Conservation (phyloP, 2,113 vertebrate genomes). For the Crotophaga sulcirostris region DNA sequence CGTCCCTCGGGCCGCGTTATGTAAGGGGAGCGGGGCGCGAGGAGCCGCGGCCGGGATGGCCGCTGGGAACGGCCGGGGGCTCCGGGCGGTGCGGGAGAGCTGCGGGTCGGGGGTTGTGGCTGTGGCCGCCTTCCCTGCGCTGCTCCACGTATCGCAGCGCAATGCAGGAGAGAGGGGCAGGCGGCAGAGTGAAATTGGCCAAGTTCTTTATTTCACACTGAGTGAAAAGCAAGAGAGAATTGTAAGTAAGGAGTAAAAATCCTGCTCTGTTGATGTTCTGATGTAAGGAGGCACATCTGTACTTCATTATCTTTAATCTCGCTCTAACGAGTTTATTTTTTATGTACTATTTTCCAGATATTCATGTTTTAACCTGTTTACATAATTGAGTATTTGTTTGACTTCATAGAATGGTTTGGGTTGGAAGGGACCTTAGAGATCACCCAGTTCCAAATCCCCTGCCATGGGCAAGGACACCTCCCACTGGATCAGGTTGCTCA, state of each 20-base stretch:
- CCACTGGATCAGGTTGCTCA: too few species aligned
- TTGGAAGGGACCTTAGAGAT: too few species aligned
- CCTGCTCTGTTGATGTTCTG: background rate
- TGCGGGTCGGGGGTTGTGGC: too few species aligned
- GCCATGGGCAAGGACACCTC: too few species aligned
- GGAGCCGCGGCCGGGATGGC: background rate
- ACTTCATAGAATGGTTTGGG: background rate
- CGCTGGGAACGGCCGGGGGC: background rate
- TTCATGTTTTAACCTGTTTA: accelerated
- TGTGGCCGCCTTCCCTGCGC: background rate
- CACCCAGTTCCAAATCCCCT: too few species aligned
- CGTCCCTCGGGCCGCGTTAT: background rate
- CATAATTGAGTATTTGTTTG: accelerated
- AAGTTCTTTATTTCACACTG: background rate
- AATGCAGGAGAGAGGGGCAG: background rate
- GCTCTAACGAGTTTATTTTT: accelerated
- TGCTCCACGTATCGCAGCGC: background rate
- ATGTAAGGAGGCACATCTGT: accelerated
- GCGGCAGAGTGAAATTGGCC: background rate
- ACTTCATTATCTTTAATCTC: background rate
- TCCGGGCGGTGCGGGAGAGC: too few species aligned
- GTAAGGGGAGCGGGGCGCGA: slow-evolving; percentile 8
- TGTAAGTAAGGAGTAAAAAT: background rate
- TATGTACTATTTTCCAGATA: background rate
- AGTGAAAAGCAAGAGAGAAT: background rate